phyloP scores from a whole-genome alignment of 2,113 vertebrate species.

The Peucedramus taeniatus region DNA sequence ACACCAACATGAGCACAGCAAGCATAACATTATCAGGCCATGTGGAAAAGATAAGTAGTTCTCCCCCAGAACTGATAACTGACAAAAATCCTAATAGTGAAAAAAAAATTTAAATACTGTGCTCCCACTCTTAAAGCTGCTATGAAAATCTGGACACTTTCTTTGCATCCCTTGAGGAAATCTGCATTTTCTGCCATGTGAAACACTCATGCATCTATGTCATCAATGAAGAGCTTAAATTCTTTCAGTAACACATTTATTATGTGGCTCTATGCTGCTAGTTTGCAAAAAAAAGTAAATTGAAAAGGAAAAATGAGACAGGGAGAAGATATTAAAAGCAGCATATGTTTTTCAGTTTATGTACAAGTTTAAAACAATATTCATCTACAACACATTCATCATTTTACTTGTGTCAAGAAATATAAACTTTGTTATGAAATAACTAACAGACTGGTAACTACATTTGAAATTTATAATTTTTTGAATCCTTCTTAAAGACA shows the following conservation, averaged over 20 bases:
- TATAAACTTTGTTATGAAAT: neutral
- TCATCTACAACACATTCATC: neutral
- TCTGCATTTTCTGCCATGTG: neutral
- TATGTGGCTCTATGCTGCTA: neutral
- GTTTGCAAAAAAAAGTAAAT: neutral
- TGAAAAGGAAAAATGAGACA: neutral
- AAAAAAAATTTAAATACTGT: neutral
- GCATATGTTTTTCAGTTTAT: neutral
- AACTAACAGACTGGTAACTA: neutral
- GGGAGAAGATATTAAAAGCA: neutral
- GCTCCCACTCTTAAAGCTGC: neutral
- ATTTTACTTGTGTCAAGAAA: neutral
- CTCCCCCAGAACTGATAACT: neutral
- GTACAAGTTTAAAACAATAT: neutral
- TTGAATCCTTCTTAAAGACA: neutral
- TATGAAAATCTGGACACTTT: neutral
- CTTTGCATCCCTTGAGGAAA: neutral
- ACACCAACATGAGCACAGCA: rapidly evolving
- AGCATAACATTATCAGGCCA: neutral
- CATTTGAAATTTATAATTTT: neutral
- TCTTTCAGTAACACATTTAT: neutral
- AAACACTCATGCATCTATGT: neutral
- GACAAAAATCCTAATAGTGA: neutral
- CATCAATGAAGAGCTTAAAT: neutral
- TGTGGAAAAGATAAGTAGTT: neutral